These are phyloP conservation scores for Nerophis ophidion DNA, from an alignment of 2,113 vertebrate species.

Conservation along the genomic window DNA sequence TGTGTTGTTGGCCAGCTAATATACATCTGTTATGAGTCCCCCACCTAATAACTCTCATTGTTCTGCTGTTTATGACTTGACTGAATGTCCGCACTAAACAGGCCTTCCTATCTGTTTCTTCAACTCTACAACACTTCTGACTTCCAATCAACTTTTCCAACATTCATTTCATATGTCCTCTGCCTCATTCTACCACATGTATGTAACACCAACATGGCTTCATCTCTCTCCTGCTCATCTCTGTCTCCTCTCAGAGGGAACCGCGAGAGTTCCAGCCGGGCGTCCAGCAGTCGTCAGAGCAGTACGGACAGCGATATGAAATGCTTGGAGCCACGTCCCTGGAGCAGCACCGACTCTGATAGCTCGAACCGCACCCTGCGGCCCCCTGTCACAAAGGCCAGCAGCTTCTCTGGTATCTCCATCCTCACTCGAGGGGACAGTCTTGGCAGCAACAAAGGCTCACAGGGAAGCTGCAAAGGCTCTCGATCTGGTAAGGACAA, in stretches of 20 bases:
- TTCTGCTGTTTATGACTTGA: constrained; percentile 21
- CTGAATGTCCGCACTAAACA: constrained; percentile 14
- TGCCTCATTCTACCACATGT: not conserved
- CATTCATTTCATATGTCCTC: not conserved
- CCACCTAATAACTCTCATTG: not conserved
- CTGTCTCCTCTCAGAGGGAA: constrained; percentile 74
- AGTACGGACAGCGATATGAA: constrained; percentile 97
- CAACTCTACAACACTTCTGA: not conserved
- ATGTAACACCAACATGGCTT: constrained; percentile 12
- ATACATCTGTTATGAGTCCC: constrained; percentile 2
- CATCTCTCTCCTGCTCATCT: constrained; percentile 10
- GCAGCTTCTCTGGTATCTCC: constrained; percentile 99
- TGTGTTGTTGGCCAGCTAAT: not conserved
- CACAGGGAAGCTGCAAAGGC: constrained; percentile 77
- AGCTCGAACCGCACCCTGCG: constrained; percentile 86
- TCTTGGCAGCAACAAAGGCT: constrained; percentile 87
- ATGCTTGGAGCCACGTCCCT: constrained; percentile 91
- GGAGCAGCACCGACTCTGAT: constrained; percentile 98
- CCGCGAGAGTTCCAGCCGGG: constrained; percentile 83
- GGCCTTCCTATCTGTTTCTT: not conserved
- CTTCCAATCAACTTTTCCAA: not conserved
- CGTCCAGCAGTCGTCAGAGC: constrained; percentile 95
- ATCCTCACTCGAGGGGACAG: constrained; percentile 96
- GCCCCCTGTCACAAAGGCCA: constrained; percentile 96
- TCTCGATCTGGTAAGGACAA: constrained; percentile 78